Evolutionary conservation across 2,888 invertebrate genomes (phyloP), one percentile per base, ranked within the genome.

Genomic region (Drosophila cognata): DNA sequence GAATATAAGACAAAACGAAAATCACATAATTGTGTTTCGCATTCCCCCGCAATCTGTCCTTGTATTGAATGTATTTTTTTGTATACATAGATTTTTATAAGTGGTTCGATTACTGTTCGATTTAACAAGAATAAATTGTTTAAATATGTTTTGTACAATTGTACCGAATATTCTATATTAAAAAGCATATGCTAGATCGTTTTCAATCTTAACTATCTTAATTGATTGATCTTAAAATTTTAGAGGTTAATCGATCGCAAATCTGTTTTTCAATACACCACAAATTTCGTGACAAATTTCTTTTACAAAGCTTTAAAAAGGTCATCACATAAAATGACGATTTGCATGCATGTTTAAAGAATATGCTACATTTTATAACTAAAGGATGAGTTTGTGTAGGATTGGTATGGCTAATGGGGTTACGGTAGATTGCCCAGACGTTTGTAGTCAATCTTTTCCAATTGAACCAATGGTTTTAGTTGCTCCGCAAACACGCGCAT

Each of bases 401-500:
- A 25, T 2, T 25, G 25, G 25, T 46, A 16, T 16, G 46, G 21
- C 1, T 4, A n/a, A n/a, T n/a, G 6, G 4, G 18, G 18, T 81
- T 87, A 92, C 0, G 92, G 91, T 55, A 92, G 65, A 35, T 84
- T 82, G 3, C 92, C 92, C 21, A 97, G 94, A 72, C 97, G 94
- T 91, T 97, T 97, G 92, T 97, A 98, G 94, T 98, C 98, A 60
- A 98, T 96, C 94, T 98, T 98, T 91, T 98, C 98, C 10, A 99
- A 94, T 82, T 97, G 97, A 5, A 98, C 98, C 11, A 98, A 94
- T 0, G 99, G 99, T 88, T 97, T 96, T 4, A 99, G 94, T 91
- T 99, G 98, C 91, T 99, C 99, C 0, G 99, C 98, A 94, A 99
- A 98, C 35, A 96, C 95, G 73, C 97, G 95, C 97, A 99, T 98